Evolutionary conservation across 1,140 invertebrate species (phyloP), one percentile per base, ranked within the genome.

Genomic region (Tetramorium parvispinum): DNA sequence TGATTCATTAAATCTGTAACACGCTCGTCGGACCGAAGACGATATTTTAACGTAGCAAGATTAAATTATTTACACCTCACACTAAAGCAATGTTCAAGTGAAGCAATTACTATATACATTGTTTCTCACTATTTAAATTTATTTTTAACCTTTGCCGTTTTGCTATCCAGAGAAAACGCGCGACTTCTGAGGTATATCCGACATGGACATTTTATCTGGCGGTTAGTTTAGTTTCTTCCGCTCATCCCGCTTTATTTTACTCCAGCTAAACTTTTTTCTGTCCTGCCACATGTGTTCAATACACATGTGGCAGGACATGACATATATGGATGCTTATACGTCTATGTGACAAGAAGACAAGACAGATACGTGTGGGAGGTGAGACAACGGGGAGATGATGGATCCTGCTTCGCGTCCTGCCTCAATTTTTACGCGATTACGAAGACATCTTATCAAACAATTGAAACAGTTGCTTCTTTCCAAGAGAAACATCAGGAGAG

Each of bases 221-320:
- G n/a, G 7, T 51, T 27, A 66, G n/a, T 79, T 13, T 8, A 37
- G 43, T 51, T 79, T 79, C 76, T 51, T 66, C 13, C n/a, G 43
- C 27, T 3, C 43, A 43, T 66, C 8, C 0, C 11, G 24, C 59
- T 66, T 79, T 79, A 66, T 49, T 78, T 63, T 63, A 78, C n/a
- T 6, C 27, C n/a, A 32, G 59, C 40, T n/a, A 65, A 78, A 78
- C 55, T 78, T 79, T 79, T 76, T 79, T 79, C 27, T 66, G 16
- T 49, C 32, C 18, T 46, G n/a, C 27, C 24, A 40, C 32, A 32
- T 32, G 24, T 43, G 43, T n/a, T 51, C 43, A n/a, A 79, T 79
- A 66, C 37, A 76, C 51, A 40, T 2, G 43, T 37, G 37, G n/a
- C n/a, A n/a, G n/a, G n/a, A 49, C 57, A 21, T 21, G 43, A 24